These are phyloP conservation scores for Gymnocephalus cernua DNA, from an alignment of 2,113 vertebrate genomes.

Conservation along the genomic window DNA sequence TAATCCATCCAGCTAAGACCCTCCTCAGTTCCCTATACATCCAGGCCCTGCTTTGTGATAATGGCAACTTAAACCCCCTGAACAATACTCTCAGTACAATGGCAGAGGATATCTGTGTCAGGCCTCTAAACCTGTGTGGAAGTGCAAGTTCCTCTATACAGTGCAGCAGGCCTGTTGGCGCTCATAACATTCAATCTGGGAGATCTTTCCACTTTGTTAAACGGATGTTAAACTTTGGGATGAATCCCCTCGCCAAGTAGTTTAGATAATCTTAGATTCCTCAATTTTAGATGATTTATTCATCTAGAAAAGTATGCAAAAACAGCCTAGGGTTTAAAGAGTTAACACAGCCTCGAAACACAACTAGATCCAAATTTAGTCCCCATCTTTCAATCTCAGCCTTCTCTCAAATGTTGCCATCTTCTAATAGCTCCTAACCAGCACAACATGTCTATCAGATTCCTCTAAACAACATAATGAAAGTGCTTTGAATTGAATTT, in stretches of 20 bases:
- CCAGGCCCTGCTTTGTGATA: constrained; percentile 53
- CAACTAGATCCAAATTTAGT: background rate
- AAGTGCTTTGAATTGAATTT: background rate
- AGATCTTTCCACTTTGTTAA: constrained; percentile 1
- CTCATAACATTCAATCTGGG: background rate
- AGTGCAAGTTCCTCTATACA: background rate
- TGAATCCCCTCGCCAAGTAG: background rate
- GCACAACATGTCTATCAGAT: background rate
- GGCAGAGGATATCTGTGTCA: constrained; percentile 35
- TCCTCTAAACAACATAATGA: background rate
- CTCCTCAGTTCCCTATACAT: constrained; percentile 11
- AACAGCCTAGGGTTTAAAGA: background rate
- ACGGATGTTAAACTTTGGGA: constrained; percentile 6
- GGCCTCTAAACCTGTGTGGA: constrained; percentile 16
- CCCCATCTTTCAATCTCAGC: background rate
- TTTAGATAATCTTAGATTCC: background rate
- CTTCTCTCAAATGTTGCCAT: background rate
- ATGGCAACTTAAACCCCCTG: constrained; percentile 44
- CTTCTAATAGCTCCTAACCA: background rate
- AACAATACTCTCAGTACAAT: constrained; percentile 41
- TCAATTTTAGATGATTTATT: too few relatives aligned
- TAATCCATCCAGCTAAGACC: constrained; percentile 58
- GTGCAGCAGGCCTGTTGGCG: background rate
- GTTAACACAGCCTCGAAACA: background rate
- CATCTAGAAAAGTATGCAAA: too few relatives aligned